Percentiles rank a stretch among this genome's conserved stretches.
Conservation (phyloP, 2,888 invertebrate species). For the Platycnemis pennipes region DNA sequence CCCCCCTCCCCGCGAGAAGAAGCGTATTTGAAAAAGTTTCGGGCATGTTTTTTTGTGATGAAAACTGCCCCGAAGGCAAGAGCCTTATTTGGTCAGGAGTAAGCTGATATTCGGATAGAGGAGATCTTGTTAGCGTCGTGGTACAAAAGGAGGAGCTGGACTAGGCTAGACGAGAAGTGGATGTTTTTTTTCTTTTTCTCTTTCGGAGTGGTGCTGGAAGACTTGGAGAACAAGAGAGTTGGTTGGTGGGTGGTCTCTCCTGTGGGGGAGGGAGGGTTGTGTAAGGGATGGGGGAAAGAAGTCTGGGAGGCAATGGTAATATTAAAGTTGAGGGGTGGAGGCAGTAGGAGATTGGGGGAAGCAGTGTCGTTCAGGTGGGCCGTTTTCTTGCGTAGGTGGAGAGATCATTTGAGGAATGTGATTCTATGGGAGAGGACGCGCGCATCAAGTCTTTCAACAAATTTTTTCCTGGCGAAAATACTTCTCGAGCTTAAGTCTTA, state of each 20-base stretch:
- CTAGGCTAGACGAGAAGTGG: neutral
- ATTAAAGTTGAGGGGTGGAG: neutral
- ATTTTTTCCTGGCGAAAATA: no score
- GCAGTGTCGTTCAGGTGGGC: neutral
- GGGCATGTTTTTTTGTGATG: conserved; percentile 8
- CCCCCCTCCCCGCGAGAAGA: neutral
- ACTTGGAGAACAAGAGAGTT: neutral
- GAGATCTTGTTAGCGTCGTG: neutral
- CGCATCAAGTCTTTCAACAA: no score
- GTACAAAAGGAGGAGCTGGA: neutral
- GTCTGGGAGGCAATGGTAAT: neutral
- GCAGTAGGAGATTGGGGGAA: neutral
- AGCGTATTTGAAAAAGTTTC: conserved; percentile 12
- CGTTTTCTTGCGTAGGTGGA: neutral
- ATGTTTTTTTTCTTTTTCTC: no score
- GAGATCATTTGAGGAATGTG: neutral
- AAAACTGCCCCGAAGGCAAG: conserved; percentile 19
- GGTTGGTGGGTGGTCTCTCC: no score
- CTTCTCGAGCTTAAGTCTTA: neutral
- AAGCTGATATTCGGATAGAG: conserved; percentile 31
- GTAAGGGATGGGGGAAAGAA: neutral
- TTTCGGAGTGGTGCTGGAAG: no score
- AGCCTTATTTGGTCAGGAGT: conserved; percentile 22
- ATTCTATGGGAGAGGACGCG: neutral
- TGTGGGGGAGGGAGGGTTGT: neutral